Evolutionary conservation across 2,113 vertebrate genomes (phyloP), one percentile per base, ranked within the genome.

Genomic region (Acrocephalus kingi): DNA sequence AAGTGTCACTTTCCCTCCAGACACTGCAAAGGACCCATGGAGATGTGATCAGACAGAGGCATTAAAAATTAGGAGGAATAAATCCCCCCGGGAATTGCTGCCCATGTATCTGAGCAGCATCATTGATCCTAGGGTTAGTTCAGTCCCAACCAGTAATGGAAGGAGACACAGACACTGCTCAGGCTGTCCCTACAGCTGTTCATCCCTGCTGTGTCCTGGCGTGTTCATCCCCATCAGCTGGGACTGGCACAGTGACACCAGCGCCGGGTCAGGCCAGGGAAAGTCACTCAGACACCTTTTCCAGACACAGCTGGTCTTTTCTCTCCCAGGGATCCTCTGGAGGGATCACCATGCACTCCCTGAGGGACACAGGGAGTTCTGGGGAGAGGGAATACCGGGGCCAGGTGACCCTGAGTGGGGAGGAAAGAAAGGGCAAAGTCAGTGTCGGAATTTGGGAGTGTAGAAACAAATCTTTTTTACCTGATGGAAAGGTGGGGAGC

Each of bases 231-330:
- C 8, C 4, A 0, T 11, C 59, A 49, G 5, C 72, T 14, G 15
- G 63, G 56, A 13, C 31, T 12, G 28, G 27, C 56, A 19, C 3
- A 0, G 68, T n/a, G 87, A 49, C 67, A 49, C 20, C 46, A 81
- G 37, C 6, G 0, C 8, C 0, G 0, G 27, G 12, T 8, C 68
- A 51, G 48, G 35, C 73, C 67, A 46, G 17, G n/a, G 24, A 25
- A 51, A 6, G 13, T 5, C 30, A 11, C 46, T 15, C n/a, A 8
- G 58, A 27, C 39, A 4, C 11, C 7, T 80, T 55, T 30, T 16
- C 31, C 48, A 13, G 9, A 31, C 14, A 13, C 33, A 48, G 0
- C 25, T 4, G 2, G 10, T 3, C 49, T 73, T 22, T 43, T 66
- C 16, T 35, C 4, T 43, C 51, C 39, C 24, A n/a, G 20, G 33